Percentiles rank a stretch among this genome's conserved stretches.
These are phyloP conservation scores for Pandemis cinnamomeana DNA, from an alignment of 2,888 invertebrate genomes.

Conservation along the genomic window DNA sequence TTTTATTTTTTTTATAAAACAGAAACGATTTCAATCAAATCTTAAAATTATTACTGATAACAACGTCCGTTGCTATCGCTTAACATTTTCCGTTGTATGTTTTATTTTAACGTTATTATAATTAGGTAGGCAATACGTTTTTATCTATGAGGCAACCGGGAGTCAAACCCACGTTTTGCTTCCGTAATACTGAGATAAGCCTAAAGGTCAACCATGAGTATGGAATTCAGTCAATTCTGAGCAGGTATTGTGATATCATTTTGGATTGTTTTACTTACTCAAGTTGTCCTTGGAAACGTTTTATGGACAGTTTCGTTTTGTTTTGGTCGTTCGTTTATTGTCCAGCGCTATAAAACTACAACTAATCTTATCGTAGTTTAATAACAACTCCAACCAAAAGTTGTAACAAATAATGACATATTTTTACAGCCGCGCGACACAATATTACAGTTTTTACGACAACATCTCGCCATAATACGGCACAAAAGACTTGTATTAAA, in stretches of 20 bases:
- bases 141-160: conserved; percentile 20
- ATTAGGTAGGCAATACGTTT: not conserved
- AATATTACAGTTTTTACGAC: conserved; percentile 41
- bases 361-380: conserved; percentile 27
- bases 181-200: conserved; percentile 30
- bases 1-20: no score
- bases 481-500: conserved; percentile 39
- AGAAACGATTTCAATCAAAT: not conserved
- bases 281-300: not conserved
- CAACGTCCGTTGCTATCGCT: not conserved
- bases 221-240: not conserved
- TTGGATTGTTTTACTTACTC: not conserved
- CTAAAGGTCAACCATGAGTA: not conserved
- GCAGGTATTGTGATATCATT: not conserved
- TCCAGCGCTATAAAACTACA: conserved; percentile 13
- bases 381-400: conserved; percentile 27
- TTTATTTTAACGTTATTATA: not conserved
- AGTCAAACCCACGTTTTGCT: conserved; percentile 22
- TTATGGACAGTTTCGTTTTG: not conserved
- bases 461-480: conserved; percentile 21
- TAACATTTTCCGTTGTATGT: not conserved
- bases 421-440: conserved; percentile 34
- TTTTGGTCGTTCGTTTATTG: not conserved
- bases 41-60: not conserved
- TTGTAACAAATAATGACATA: conserved; percentile 33